Percentiles rank a stretch among this genome's conserved stretches.
Conservation (phyloP, 2,113 vertebrate genomes). For the Callocephalon fimbriatum region DNA sequence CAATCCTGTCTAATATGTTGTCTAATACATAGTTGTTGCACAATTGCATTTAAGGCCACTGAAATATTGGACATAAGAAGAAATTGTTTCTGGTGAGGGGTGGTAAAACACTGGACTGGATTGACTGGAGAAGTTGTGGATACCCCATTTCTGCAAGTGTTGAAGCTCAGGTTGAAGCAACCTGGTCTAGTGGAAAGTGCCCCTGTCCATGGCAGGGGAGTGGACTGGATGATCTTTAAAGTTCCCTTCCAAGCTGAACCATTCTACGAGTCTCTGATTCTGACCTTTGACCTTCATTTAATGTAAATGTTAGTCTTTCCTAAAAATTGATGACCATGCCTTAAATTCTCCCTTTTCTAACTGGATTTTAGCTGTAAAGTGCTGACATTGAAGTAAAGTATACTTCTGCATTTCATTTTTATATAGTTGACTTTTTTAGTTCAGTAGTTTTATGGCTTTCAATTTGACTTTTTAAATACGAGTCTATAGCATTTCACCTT, state of each 20-base stretch:
- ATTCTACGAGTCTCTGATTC: neutral
- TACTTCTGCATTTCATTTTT: neutral
- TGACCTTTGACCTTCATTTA: neutral
- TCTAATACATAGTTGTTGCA: neutral
- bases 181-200: fast-evolving
- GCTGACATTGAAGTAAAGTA: neutral
- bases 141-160: neutral
- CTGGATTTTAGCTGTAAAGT: neutral
- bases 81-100: fast-evolving
- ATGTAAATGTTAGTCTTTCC: neutral
- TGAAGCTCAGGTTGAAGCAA: fast-evolving
- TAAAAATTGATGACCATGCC: neutral
- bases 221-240: neutral
- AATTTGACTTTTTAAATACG: constrained; percentile 31
- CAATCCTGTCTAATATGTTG: neutral
- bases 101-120: neutral
- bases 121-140: neutral
- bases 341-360: neutral
- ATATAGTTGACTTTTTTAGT: neutral
- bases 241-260: neutral
- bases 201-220: neutral
- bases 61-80: neutral
- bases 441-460: constrained; percentile 34
- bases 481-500: constrained; percentile 47
- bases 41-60: neutral